Evolutionary conservation across 2,113 vertebrate species (phyloP).

Genomic region (Plecturocebus donacophilus): DNA sequence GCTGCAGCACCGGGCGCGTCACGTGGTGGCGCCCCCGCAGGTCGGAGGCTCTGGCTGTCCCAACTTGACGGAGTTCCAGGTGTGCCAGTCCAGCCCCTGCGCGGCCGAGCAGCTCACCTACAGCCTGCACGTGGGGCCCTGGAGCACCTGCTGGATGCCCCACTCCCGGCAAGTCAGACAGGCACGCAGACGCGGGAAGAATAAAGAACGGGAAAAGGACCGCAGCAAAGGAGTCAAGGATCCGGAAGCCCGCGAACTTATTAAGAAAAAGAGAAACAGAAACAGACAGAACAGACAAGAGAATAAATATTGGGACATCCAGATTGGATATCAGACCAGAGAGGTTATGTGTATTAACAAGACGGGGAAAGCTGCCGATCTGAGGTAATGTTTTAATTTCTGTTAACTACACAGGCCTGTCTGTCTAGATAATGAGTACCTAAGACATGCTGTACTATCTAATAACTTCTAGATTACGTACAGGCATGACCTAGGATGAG

Average conservation of each 20-base stretch:
- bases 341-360: slow-evolving; percentile 92
- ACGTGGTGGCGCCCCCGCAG: slow-evolving; percentile 91
- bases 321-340: slow-evolving; percentile 95
- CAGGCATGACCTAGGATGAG: background rate
- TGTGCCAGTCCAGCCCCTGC: slow-evolving; percentile 90
- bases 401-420: background rate
- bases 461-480: background rate
- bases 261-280: slow-evolving; percentile 95
- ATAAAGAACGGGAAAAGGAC: slow-evolving; percentile 90
- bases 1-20: slow-evolving; percentile 92
- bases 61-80: slow-evolving; percentile 95
- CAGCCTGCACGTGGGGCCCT: slow-evolving; percentile 91
- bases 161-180: slow-evolving; percentile 88
- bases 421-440: background rate
- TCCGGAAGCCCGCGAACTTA: slow-evolving; percentile 94
- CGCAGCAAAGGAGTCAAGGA: slow-evolving; percentile 89
- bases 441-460: fast-evolving
- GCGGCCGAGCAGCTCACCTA: slow-evolving; percentile 88
- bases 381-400: slow-evolving; percentile 87
- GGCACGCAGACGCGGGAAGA: slow-evolving; percentile 88
- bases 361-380: slow-evolving; percentile 89
- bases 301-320: slow-evolving; percentile 95
- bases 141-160: slow-evolving; percentile 88
- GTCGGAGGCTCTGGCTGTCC: slow-evolving; percentile 92
- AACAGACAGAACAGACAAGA: slow-evolving; percentile 96